Evolutionary conservation across 2,888 invertebrate genomes (phyloP), one percentile per base, ranked within the genome.

Genomic region (Tachina fera): DNA sequence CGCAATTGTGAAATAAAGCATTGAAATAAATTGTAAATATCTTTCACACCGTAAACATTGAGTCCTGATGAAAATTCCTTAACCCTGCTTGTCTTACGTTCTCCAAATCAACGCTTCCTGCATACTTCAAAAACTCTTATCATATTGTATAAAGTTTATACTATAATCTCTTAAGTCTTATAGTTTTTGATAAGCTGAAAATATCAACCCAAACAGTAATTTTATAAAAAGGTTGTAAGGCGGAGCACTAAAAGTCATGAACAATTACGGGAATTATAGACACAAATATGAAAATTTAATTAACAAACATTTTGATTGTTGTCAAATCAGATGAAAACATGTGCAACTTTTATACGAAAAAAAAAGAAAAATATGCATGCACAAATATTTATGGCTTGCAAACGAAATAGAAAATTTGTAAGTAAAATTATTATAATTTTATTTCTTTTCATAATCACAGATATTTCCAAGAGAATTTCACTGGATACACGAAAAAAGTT

Each of bases 221-320:
- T 43, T 11, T 1, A 0, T n/a, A 60, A 19, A 72, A 60, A 61
- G 60, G 72, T 72, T 72, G 47, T 14, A 72, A 71, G 71, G 71
- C 58, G 71, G n/a, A 16, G 71, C 11, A 31, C 22, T 49, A 39
- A 13, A 72, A 16, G 72, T 61, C 60, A 72, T 72, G 60, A n/a
- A 72, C 60, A 72, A 72, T 72, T 72, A 72, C 49, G 49, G 14
- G 39, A 61, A 74, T 11, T 9, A 22, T 13, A 51, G 41, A 41
- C 16, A 74, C 16, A 74, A 74, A 51, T 63, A 63, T 63, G 39
- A 49, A 74, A 63, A 63, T 74, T 63, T 63, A 61, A 72, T 72
- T 74, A 74, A 51, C 51, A 63, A 16, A 51, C 41, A 63, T 63
- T 74, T 61, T 74, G 53, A 41, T 74, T 51, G 51, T 60, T 72